Evolutionary conservation across 2,113 vertebrate species (phyloP), one percentile per base, ranked within the genome.

Genomic region (Urocolius indicus): DNA sequence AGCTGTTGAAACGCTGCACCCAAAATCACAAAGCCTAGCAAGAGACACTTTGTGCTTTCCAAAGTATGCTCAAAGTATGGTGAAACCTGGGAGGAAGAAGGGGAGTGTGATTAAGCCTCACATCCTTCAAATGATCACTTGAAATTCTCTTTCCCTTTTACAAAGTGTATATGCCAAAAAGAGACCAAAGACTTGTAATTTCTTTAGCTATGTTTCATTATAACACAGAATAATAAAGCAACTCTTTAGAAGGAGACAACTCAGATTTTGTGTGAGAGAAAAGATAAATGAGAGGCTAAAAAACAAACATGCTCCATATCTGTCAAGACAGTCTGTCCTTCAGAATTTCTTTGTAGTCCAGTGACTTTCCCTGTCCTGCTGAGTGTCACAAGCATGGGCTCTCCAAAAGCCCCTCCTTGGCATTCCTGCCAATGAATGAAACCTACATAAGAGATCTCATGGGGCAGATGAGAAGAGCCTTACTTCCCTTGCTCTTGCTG

Each of bases 1-100:
- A 90, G 45, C 23, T 54, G n/a, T 67, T 63, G 67, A 83, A 87
- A 89, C 66, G 54, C 30, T 52, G 57, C 67, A 78, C 72, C 51
- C 55, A 58, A n/a, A 88, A 55, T 61, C 71, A 66, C 43, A 82
- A 30, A 83, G 26, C 41, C 61, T 18, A 57, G 24, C 52, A 45
- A 83, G 11, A 62, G 16, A 54, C 26, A 5, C 11, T 75, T 66
- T 62, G 57, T 89, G n/a, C 58, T 20, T 87, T 80, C 52, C 46
- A 89, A 65, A 89, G 69, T 59, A 69, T 18, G 16, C 71, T 86
- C 45, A 26, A 77, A 77, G 27, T 27, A 18, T 51, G 34, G 11
- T 66, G 29, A 69, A 75, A n/a, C 21, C 34, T 71, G 4, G 16
- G 23, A 27, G 26, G 26, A 46, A 51, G 21, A 75, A 57, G 29